Base-by-base conservation (phyloP, 2,888 invertebrate genomes). In the Caenorhabditis imperialis region DNA sequence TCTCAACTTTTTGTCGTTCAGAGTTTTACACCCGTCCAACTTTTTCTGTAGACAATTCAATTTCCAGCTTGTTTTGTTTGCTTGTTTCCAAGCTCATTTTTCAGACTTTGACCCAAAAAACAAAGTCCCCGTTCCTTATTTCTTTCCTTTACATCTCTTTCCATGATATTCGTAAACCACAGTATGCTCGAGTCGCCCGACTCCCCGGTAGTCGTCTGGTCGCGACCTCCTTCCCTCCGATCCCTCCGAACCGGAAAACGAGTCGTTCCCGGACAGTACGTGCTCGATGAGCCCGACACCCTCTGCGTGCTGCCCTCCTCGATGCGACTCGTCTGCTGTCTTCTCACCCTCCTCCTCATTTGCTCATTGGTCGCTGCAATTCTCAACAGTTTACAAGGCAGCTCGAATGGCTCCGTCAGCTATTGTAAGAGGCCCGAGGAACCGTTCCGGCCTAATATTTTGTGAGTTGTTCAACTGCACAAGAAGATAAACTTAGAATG, bases 291-390 rank as follows among this genome's bases (percentile, higher is more conserved):
- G 42, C 78, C 82, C 10, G 83, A 82, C 53, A 81, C 81, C 2
- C 58, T 83, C 27, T 79, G 82, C 55, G 77, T 83, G 5, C 67
- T 83, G 4, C 82, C 83, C 2, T 74, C 81, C 2, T 72, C 79
- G 6, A 78, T 82, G 78, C 54, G 83, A n/a, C 50, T 74, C 18
- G 65, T 81, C n/a, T 79, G 82, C 47, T 61, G 78, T 45, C 45
- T 83, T 8, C 58, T 83, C 22, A 81, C 83, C 4, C 54, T 80
- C 33, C 73, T 83, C 16, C 67, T 82, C 20, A 53, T 79, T n/a
- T 71, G 51, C 25, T 76, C 76, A 14, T 38, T 82, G 20, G 65
- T 77, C 18, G 77, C 80, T 0, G 82, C 82, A 1, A 73, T 80
- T 50, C 48, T 76, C 18, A 82, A 82, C 51, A 76, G 76, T 62